Conservation (phyloP, 2,113 vertebrate species). For the Nicator chloris region DNA sequence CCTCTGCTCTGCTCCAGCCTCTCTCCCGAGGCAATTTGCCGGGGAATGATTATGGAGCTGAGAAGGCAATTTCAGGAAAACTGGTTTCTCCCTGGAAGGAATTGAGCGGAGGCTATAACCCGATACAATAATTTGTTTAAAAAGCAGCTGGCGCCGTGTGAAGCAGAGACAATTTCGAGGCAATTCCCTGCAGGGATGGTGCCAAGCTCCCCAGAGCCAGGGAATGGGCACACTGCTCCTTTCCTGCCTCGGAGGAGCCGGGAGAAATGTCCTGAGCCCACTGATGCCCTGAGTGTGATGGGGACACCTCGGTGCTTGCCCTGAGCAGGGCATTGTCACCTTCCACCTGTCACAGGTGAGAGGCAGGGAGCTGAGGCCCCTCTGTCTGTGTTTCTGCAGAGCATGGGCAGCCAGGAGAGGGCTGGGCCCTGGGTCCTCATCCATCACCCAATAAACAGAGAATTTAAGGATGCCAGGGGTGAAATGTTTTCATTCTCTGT, state of each 20-base stretch:
- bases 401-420: not conserved
- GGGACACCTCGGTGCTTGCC: not conserved
- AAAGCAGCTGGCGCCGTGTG: not conserved
- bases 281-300: rapidly evolving
- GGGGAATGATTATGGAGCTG: not conserved
- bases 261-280: too few relatives aligned
- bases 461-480: not conserved
- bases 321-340: not conserved
- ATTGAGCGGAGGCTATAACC: not conserved
- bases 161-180: not conserved
- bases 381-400: not conserved
- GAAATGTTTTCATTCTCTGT: not conserved
- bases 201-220: not conserved
- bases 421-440: not conserved
- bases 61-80: not conserved
- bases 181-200: not conserved
- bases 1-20: not conserved
- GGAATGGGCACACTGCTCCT: not conserved
- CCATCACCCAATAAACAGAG: not conserved
- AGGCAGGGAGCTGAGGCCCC: not conserved
- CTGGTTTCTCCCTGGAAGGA: not conserved
- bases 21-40: not conserved
- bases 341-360: not conserved
- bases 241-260: not conserved
- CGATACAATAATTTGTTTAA: not conserved